Percentiles rank a stretch among this genome's conserved stretches.
Evolutionary conservation across 2,797 vertebrate species (phyloP).

Genomic region (Poecilia picta): DNA sequence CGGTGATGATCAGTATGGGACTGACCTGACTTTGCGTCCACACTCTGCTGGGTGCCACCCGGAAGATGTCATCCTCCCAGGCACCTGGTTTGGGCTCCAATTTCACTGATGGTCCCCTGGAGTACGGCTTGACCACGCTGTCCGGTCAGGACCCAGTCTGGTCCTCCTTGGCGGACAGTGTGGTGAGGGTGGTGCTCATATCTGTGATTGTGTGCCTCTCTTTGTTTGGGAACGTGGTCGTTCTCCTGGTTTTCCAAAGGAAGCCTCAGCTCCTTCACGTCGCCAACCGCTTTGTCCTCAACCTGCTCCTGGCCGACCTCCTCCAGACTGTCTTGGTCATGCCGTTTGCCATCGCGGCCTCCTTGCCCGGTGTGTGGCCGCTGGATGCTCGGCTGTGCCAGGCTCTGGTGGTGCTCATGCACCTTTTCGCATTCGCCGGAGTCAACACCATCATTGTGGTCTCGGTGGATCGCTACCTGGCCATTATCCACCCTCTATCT

Average conservation of each 20-base stretch:
- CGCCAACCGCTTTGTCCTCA: constrained; percentile 90
- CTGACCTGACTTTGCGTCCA: constrained; percentile 41
- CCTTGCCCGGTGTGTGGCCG: constrained; percentile 86
- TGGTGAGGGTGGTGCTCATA: constrained; percentile 83
- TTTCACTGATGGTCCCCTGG: constrained; percentile 68
- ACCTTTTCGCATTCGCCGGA: constrained; percentile 90
- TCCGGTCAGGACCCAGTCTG: constrained; percentile 26
- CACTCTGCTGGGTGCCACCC: constrained; percentile 31
- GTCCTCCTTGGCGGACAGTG: constrained; percentile 71
- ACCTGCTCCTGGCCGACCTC: constrained; percentile 88
- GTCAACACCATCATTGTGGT: constrained; percentile 92
- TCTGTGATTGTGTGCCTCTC: constrained; percentile 84
- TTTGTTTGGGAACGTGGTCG: constrained; percentile 87
- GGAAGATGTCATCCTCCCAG: constrained; percentile 71
- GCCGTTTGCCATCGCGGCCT: constrained; percentile 87
- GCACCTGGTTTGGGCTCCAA: constrained; percentile 56
- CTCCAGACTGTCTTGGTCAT: constrained; percentile 88
- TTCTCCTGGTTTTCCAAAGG: constrained; percentile 87
- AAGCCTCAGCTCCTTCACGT: constrained; percentile 91
- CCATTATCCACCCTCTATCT: constrained; percentile 90
- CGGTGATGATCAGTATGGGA: constrained; percentile 50
- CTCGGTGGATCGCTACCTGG: constrained; percentile 89
- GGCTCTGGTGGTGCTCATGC: constrained; percentile 88
- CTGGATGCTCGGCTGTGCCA: constrained; percentile 86
- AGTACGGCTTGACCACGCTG: constrained; percentile 34